Evolutionary conservation across 2,797 vertebrate genomes (phyloP).

Genomic region (Muscicapa comitata): DNA sequence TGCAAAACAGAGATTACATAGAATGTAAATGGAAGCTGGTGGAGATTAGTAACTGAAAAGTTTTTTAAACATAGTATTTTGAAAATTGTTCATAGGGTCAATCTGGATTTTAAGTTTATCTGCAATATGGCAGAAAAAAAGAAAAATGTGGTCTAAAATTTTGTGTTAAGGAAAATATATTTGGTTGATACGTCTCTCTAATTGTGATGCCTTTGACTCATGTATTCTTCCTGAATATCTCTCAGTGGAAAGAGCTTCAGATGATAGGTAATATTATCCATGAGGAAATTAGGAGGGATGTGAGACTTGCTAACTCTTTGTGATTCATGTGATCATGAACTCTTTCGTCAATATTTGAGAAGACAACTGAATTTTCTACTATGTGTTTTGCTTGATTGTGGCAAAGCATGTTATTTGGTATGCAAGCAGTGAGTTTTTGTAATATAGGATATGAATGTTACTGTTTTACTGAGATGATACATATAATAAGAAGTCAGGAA

Average conservation of each 20-base stretch:
- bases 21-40: background rate
- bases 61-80: background rate
- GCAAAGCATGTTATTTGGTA: background rate
- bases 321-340: background rate
- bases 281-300: background rate
- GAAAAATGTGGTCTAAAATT: background rate
- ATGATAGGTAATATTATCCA: background rate
- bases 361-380: background rate
- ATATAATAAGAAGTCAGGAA: background rate
- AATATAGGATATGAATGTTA: background rate
- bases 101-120: background rate
- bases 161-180: background rate
- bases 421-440: background rate
- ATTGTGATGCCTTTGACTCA: background rate
- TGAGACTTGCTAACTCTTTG: background rate
- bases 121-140: background rate
- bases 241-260: background rate
- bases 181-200: accelerated
- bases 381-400: background rate
- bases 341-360: background rate
- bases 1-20: background rate
- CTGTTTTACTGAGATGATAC: background rate
- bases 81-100: background rate
- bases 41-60: background rate
- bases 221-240: background rate